Evolutionary conservation across 2,888 invertebrate species (phyloP), one percentile per base, ranked within the genome.

Genomic region (Chymomyza procnemis): DNA sequence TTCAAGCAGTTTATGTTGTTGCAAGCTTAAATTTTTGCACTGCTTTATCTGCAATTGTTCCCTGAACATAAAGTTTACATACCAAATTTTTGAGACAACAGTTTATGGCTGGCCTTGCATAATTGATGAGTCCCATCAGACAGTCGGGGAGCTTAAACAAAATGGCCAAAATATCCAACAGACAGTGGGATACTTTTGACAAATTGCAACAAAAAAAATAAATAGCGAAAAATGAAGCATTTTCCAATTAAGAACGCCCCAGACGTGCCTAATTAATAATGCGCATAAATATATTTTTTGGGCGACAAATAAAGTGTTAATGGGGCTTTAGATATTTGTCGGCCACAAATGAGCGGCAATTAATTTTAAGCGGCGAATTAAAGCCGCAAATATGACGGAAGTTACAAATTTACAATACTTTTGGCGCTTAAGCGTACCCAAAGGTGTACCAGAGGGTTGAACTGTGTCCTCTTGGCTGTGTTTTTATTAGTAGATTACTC

Each of bases 141-240:
- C n/a, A n/a, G n/a, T n/a, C 57, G 59, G 56, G 60, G 56, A 55
- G 50, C 50, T 18, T 19, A 16, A n/a, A 50, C 16, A 50, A 50
- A 50, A 19, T 64, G 34, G 34, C 34, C 34, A 41, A 41, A 9
- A 12, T n/a, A n/a, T n/a, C n/a, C n/a, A n/a, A n/a, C n/a, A n/a
- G n/a, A 12, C 34, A 5, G 61, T 63, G 68, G 68, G 80, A 80
- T 84, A 80, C 54, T 78, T 78, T 73, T 80, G 84, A 80, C 81
- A 81, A 81, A 83, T 83, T 75, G 69, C 85, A 79, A 63, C 4
- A 26, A 26, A 26, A 26, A 26, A 26, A 26, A 6, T n/a, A n/a
- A n/a, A n/a, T n/a, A n/a, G n/a, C n/a, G n/a, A 50, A 66, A 76
- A 66, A 64, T n/a, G 50, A 50, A 41, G 18, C 50, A 50, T 69